Evolutionary conservation across 1,140 invertebrate genomes (phyloP).

Genomic region (Plutomurus gul): DNA sequence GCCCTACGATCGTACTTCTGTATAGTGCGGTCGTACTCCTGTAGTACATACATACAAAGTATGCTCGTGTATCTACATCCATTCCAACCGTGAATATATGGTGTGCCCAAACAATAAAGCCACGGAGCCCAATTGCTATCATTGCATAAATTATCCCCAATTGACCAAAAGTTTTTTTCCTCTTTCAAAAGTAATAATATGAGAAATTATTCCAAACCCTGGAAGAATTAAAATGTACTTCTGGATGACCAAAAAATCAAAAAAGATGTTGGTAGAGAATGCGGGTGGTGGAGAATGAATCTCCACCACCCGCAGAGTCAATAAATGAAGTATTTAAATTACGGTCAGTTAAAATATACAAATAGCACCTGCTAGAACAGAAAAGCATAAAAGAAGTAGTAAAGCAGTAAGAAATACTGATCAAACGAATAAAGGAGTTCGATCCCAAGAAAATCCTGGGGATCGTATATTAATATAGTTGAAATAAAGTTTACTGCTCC

Average conservation of each 20-base stretch:
- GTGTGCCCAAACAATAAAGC: constrained; percentile 72
- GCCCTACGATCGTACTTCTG: too few species aligned
- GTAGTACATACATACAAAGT: constrained; percentile 71
- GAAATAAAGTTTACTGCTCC: constrained; percentile 68
- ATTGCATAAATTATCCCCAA: constrained; percentile 60
- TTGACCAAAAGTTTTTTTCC: constrained; percentile 57
- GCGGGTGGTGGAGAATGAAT: too few species aligned
- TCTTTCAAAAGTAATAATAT: constrained; percentile 55
- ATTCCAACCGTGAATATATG: constrained; percentile 76
- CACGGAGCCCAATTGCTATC: constrained; percentile 60
- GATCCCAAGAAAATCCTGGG: constrained; percentile 55
- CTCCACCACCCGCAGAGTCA: constrained; percentile 60
- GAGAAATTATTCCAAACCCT: constrained; percentile 59
- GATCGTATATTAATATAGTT: constrained; percentile 59
- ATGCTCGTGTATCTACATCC: constrained; percentile 72
- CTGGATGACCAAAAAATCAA: constrained; percentile 68
- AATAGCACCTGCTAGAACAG: constrained; percentile 73
- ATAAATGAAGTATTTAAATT: constrained; percentile 63
- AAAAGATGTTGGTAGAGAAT: constrained; percentile 64
- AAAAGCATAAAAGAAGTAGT: constrained; percentile 68
- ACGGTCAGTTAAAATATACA: constrained; percentile 69
- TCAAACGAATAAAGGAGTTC: constrained; percentile 63
- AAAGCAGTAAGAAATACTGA: constrained; percentile 70
- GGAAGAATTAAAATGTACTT: constrained; percentile 70
- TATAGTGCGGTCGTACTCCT: too few species aligned